Percentiles rank a stretch among this genome's conserved stretches.
phyloP scores from a whole-genome alignment of 2,113 vertebrate genomes.

The Burhinus bistriatus region DNA sequence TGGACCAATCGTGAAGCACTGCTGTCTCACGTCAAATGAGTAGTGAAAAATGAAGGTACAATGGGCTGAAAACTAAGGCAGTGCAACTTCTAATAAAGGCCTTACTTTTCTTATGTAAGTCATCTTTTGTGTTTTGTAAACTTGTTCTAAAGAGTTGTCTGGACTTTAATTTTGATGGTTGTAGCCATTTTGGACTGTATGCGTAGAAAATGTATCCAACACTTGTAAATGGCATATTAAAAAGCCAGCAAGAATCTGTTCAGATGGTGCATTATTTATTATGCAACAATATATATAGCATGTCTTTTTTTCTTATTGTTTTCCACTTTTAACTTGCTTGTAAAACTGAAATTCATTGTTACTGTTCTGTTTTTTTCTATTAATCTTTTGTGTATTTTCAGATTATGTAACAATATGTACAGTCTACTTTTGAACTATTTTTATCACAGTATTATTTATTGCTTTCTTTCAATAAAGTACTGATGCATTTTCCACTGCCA shows the following conservation, averaged over 20 bases:
- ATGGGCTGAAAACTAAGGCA: conserved; percentile 47
- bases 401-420: conserved; percentile 96
- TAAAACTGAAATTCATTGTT: conserved; percentile 82
- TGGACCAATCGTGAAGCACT: conserved; percentile 82
- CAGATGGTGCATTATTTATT: conserved; percentile 73
- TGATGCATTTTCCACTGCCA: conserved; percentile 95
- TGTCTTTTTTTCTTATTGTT: conserved; percentile 62
- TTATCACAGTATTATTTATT: conserved; percentile 99
- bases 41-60: conserved; percentile 34
- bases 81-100: conserved; percentile 80
- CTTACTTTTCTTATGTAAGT: conserved; percentile 82
- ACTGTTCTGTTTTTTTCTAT: conserved; percentile 79
- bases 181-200: conserved; percentile 64
- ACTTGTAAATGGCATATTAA: conserved; percentile 51
- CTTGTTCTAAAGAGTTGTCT: conserved; percentile 58
- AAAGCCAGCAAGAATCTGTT: conserved; percentile 57
- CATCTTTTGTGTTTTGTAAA: conserved; percentile 72
- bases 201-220: conserved; percentile 58
- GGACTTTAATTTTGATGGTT: conserved; percentile 44
- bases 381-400: conserved; percentile 80
- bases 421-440: conserved; percentile 97
- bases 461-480: conserved; percentile 99
- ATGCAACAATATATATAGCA: conserved; percentile 69
- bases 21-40: conserved; percentile 56
- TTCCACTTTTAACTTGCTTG: conserved; percentile 72